These are phyloP conservation scores for Chaenogobius annularis DNA, from an alignment of 2,113 vertebrate species.

Conservation along the genomic window DNA sequence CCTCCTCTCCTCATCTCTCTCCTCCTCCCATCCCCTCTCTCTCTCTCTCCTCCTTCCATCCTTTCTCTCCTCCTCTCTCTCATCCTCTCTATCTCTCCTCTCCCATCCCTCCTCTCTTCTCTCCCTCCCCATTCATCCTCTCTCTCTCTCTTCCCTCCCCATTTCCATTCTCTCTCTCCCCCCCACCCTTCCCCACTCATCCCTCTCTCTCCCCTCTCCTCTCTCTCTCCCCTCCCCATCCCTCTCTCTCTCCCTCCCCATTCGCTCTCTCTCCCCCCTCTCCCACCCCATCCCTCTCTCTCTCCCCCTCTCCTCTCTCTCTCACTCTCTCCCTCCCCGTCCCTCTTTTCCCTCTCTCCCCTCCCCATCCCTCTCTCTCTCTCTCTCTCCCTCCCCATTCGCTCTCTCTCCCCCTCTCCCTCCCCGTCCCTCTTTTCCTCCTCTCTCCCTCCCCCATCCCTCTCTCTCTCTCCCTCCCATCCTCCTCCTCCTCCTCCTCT, in stretches of 20 bases:
- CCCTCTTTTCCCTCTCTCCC: background rate
- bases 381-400: conserved; percentile 17
- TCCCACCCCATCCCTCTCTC: background rate
- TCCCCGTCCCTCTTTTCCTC: background rate
- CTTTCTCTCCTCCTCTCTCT: no score
- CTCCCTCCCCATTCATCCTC: no score
- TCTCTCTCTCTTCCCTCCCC: no score
- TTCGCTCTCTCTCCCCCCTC: conserved; percentile 20
- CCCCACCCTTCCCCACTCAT: no score
- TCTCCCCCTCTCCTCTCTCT: background rate
- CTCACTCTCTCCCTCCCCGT: conserved; percentile 23
- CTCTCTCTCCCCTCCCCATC: no score
- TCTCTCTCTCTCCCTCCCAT: background rate
- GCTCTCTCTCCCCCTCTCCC: conserved; percentile 3
- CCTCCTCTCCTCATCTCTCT: no score
- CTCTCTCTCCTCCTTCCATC: no score
- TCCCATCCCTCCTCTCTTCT: no score
- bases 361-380: background rate
- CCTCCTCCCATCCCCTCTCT: no score
- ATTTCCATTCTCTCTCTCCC: no score
- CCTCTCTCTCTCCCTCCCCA: background rate
- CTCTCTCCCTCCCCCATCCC: conserved; percentile 2
- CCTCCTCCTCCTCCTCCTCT: conserved; percentile 8
- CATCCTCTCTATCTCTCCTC: no score
- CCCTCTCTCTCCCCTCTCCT: no score